phyloP scores from a whole-genome alignment of 1,140 invertebrate genomes.

The Aricia agestis region DNA sequence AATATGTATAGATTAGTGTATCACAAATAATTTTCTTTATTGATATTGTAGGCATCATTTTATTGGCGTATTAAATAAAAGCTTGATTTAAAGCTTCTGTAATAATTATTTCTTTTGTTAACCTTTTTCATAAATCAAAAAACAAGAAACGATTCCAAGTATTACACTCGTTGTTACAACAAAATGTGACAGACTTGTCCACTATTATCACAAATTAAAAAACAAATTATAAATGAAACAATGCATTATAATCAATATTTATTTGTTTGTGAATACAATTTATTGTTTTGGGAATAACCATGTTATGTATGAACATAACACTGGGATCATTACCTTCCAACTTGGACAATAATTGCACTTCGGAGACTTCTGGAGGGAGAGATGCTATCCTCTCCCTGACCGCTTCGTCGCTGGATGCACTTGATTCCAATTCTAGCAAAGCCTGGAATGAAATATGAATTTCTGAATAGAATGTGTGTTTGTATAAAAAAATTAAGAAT shows the following conservation, averaged over 20 bases:
- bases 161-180: too few species aligned
- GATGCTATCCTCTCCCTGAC: slow-evolving; percentile 95
- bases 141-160: too few species aligned
- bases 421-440: slow-evolving; percentile 92
- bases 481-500: too few species aligned
- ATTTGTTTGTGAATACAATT: slow-evolving; percentile 26
- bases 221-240: slow-evolving; percentile 41
- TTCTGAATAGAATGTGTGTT: too few species aligned
- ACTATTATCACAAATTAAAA: background rate
- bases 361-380: slow-evolving; percentile 95
- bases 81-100: too few species aligned
- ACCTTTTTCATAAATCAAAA: too few species aligned
- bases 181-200: too few species aligned
- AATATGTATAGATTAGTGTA: too few species aligned
- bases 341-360: slow-evolving; percentile 89
- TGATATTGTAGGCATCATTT: too few species aligned
- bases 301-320: slow-evolving; percentile 1
- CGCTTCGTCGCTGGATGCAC: slow-evolving; percentile 94
- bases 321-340: slow-evolving; percentile 79
- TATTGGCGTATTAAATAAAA: too few species aligned
- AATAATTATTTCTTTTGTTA: too few species aligned
- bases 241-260: slow-evolving; percentile 35
- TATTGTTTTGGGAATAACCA: background rate
- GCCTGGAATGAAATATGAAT: slow-evolving; percentile 61
- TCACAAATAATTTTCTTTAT: too few species aligned